These are phyloP conservation scores for Stegodyphus dumicola DNA, from an alignment of 1,140 invertebrate genomes.

Conservation along the genomic window DNA sequence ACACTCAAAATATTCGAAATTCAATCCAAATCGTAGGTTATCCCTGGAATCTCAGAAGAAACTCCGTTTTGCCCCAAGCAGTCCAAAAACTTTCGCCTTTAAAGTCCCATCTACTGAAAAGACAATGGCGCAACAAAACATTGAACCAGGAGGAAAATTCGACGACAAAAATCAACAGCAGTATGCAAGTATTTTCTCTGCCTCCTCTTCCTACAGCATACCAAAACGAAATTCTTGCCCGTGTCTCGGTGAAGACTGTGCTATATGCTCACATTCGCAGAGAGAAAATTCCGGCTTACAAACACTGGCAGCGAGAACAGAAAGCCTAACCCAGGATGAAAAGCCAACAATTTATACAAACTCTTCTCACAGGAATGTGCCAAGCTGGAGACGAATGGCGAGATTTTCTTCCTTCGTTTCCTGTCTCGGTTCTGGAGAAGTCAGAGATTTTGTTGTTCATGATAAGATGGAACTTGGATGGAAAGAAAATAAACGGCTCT, in stretches of 20 bases:
- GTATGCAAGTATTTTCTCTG: background rate
- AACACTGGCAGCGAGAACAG: background rate
- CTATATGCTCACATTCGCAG: background rate
- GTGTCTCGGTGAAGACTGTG: slow-evolving; percentile 34
- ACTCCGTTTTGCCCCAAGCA: slow-evolving; percentile 75
- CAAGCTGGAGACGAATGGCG: slow-evolving; percentile 18
- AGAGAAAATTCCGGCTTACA: background rate
- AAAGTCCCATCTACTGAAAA: background rate
- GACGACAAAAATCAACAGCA: background rate
- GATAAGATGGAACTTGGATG: background rate
- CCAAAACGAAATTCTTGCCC: slow-evolving; percentile 40
- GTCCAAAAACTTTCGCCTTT: background rate
- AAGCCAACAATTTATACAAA: background rate
- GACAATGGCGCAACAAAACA: background rate
- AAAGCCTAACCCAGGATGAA: background rate
- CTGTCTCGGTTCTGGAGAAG: slow-evolving; percentile 42
- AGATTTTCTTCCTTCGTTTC: slow-evolving; percentile 40
- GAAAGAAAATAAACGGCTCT: slow-evolving; percentile 4
- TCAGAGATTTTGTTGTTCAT: slow-evolving; percentile 7
- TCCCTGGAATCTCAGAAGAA: slow-evolving; percentile 83
- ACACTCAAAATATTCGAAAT: slow-evolving; percentile 11
- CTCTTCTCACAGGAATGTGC: background rate
- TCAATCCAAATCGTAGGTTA: slow-evolving; percentile 57
- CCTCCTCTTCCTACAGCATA: background rate
- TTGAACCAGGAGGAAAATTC: background rate